Conservation (phyloP, 2,113 vertebrate genomes). For the Lontra canadensis region DNA sequence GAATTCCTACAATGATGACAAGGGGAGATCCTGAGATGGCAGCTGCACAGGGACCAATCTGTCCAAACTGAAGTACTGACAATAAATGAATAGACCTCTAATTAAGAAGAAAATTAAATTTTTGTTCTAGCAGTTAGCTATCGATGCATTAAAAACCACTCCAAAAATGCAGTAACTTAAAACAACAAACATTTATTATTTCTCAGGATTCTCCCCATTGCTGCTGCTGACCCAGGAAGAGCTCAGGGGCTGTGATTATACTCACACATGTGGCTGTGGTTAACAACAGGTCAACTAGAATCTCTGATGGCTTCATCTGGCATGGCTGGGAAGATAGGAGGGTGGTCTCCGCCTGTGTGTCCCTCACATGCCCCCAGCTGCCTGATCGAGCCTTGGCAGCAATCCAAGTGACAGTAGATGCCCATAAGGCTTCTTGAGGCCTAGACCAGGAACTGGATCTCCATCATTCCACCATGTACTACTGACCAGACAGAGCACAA, state of each 20-base stretch:
- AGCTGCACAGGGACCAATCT: not conserved
- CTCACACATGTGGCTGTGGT: not conserved
- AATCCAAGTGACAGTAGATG: not conserved
- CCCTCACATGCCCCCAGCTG: not conserved
- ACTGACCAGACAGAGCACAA: not conserved
- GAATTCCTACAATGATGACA: not conserved
- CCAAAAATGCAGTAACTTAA: not conserved
- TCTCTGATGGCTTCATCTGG: not conserved
- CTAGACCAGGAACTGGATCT: not conserved
- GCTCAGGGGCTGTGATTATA: not conserved
- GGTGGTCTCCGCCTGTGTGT: not conserved
- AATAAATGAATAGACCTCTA: not conserved
- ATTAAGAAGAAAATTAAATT: constrained; percentile 9
- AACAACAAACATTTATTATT: not conserved
- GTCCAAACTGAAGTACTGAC: not conserved
- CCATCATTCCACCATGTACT: not conserved
- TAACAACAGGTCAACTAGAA: not conserved
- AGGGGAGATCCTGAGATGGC: not conserved
- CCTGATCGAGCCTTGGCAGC: not conserved
- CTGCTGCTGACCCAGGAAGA: not conserved
- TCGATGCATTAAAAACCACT: not conserved
- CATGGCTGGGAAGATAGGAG: not conserved
- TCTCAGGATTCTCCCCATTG: not conserved
- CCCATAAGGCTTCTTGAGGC: not conserved
- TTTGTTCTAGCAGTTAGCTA: not conserved